phyloP scores from a whole-genome alignment of 2,113 vertebrate species.

The Calyptomena viridis region DNA sequence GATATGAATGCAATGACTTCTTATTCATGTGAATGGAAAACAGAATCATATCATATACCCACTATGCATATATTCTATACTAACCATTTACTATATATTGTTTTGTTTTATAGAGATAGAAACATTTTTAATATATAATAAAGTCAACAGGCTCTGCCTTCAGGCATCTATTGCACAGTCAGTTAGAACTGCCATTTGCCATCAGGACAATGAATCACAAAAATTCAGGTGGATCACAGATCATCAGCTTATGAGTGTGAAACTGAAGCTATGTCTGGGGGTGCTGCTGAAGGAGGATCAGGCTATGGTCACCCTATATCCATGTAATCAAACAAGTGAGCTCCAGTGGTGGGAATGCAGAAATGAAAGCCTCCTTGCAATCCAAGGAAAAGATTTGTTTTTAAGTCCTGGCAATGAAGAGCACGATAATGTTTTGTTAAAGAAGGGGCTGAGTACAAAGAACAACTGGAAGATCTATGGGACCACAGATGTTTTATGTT shows the following conservation, averaged over 20 bases:
- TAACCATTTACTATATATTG: background rate
- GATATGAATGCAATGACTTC: background rate
- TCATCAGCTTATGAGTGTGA: constrained; percentile 83
- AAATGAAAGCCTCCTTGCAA: constrained; percentile 87
- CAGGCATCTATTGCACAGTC: constrained; percentile 56
- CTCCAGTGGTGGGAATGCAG: constrained; percentile 91
- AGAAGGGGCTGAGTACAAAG: constrained; percentile 76
- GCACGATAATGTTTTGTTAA: constrained; percentile 83
- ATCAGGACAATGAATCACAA: constrained; percentile 74
- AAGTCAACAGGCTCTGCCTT: constrained; percentile 82
- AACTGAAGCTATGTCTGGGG: constrained; percentile 82
- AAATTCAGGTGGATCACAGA: constrained; percentile 89
- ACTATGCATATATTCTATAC: background rate
- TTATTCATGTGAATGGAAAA: background rate
- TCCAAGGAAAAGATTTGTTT: constrained; percentile 77
- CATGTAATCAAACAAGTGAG: constrained; percentile 77
- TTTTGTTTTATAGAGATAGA: constrained; percentile 73
- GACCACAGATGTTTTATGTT: constrained; percentile 77
- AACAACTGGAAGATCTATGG: constrained; percentile 86
- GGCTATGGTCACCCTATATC: constrained; percentile 74
- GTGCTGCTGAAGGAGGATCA: constrained; percentile 74
- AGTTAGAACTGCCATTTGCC: constrained; percentile 72
- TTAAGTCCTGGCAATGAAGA: constrained; percentile 85
- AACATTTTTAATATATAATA: constrained; percentile 85
- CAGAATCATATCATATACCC: background rate